Percentiles rank a stretch among this genome's conserved stretches.
Conservation (phyloP, 2,888 invertebrate species). For the Graphium colonna region DNA sequence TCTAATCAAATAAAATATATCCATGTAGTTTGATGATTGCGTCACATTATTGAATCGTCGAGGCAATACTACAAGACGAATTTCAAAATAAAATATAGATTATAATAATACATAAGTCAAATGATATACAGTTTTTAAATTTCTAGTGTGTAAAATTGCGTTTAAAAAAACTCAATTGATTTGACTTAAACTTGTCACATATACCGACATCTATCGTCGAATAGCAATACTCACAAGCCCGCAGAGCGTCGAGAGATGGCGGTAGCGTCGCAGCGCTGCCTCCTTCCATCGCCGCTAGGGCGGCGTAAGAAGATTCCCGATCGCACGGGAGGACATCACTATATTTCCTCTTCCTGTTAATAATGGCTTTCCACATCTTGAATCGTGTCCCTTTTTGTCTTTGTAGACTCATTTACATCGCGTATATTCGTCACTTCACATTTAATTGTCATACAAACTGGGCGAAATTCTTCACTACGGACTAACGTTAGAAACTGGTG, state of each 20-base stretch:
- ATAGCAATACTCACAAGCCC: constrained; percentile 75
- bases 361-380: constrained; percentile 74
- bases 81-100: not conserved
- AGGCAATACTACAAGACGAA: not conserved
- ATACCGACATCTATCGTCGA: constrained; percentile 53
- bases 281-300: constrained; percentile 71
- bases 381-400: constrained; percentile 60
- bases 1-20: too few relatives aligned
- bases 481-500: constrained; percentile 28
- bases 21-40: too few relatives aligned
- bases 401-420: constrained; percentile 66
- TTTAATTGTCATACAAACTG: not conserved
- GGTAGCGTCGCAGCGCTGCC: constrained; percentile 71
- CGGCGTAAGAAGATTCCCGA: constrained; percentile 65
- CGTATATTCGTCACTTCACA: constrained; percentile 26
- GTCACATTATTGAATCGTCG: too few relatives aligned
- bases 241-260: constrained; percentile 73
- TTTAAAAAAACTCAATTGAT: not conserved
- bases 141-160: not conserved
- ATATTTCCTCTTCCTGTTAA: constrained; percentile 70
- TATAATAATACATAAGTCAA: too few relatives aligned
- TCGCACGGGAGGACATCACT: constrained; percentile 66
- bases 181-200: not conserved
- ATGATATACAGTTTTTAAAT: not conserved
- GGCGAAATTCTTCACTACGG: constrained; percentile 18